Percentiles rank a stretch among this genome's conserved stretches.
Conservation (phyloP, 2,797 vertebrate species). For the Rhabdophis nuchalis region DNA sequence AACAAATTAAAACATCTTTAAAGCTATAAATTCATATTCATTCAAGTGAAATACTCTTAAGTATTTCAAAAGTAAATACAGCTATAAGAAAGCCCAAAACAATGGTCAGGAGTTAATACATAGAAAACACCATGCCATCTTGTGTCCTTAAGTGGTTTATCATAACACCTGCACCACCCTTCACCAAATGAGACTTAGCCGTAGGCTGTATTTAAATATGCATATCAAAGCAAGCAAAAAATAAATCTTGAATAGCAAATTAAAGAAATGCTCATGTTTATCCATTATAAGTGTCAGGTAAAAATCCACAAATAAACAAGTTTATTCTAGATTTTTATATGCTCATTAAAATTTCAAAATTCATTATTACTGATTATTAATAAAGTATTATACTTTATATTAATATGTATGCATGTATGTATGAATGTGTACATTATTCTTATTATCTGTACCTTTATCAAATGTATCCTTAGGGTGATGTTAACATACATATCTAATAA, state of each 20-base stretch:
- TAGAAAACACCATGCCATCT: conserved; percentile 77
- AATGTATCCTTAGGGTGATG: conserved; percentile 28
- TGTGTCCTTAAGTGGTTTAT: conserved; percentile 85
- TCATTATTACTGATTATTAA: conserved; percentile 37
- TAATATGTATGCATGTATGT: neutral
- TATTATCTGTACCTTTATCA: neutral
- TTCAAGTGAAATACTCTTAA: conserved; percentile 80
- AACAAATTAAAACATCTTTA: conserved; percentile 77
- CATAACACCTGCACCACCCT: conserved; percentile 85
- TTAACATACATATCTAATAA: conserved; percentile 52
- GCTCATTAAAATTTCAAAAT: conserved; percentile 34
- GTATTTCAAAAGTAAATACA: conserved; percentile 90
- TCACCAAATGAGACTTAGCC: conserved; percentile 95
- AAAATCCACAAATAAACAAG: conserved; percentile 43
- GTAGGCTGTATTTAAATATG: conserved; percentile 92
- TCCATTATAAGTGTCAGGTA: conserved; percentile 65
- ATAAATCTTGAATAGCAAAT: conserved; percentile 86
- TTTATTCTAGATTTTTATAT: conserved; percentile 35
- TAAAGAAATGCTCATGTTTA: conserved; percentile 84
- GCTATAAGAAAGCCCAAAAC: conserved; percentile 74
- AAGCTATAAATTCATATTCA: conserved; percentile 80
- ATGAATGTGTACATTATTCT: neutral
- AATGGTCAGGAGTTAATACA: conserved; percentile 72
- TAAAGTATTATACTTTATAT: neutral
- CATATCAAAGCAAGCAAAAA: conserved; percentile 96